These are phyloP conservation scores for Corynorhinus townsendii DNA, from an alignment of 2,113 vertebrate species.

Conservation along the genomic window DNA sequence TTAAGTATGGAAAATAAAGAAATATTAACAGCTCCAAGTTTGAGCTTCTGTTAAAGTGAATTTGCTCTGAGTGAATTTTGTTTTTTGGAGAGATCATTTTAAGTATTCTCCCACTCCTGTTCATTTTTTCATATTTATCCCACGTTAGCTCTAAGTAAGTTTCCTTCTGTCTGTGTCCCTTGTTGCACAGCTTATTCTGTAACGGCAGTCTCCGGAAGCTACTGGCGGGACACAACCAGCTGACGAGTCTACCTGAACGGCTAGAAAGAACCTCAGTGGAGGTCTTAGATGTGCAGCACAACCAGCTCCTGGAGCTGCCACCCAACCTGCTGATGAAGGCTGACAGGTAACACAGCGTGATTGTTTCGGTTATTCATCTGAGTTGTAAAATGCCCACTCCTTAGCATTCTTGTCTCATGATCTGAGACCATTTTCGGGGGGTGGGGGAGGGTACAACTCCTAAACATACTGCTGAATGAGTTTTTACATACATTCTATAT, in stretches of 20 bases:
- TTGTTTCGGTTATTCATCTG: accelerated
- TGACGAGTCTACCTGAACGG: constrained; percentile 90
- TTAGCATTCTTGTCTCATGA: background rate
- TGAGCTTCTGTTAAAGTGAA: background rate
- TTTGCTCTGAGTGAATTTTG: background rate
- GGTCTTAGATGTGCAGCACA: constrained; percentile 95
- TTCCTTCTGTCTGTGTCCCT: constrained; percentile 10
- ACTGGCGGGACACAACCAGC: constrained; percentile 91
- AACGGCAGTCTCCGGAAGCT: constrained; percentile 93
- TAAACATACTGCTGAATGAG: background rate
- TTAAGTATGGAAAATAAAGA: background rate
- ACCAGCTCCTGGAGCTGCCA: constrained; percentile 93
- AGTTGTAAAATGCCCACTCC: accelerated
- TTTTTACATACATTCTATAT: background rate
- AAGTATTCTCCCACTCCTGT: background rate
- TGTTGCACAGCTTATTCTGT: constrained; percentile 88
- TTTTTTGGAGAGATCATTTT: background rate
- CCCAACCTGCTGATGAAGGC: constrained; percentile 93
- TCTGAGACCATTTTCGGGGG: background rate
- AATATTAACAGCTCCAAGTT: background rate
- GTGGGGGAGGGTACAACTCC: background rate
- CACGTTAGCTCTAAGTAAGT: background rate
- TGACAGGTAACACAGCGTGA: constrained; percentile 83
- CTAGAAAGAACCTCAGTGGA: constrained; percentile 91
- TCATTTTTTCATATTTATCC: background rate